Evolutionary conservation across 2,113 vertebrate species (phyloP).

Genomic region (Emydocephalus ijimae): DNA sequence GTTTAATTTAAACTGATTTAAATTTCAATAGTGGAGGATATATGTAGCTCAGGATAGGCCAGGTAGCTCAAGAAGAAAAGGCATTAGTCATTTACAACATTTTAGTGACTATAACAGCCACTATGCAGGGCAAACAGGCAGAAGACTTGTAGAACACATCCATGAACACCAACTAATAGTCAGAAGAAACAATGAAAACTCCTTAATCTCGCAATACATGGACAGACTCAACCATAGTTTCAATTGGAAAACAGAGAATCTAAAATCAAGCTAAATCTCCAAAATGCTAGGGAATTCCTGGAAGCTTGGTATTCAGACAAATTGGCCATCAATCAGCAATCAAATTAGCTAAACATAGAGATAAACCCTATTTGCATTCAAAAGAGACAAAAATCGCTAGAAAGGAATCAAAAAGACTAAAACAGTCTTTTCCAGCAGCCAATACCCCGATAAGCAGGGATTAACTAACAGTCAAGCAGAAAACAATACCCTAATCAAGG

Average conservation of each 20-base stretch:
- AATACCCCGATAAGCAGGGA: neutral
- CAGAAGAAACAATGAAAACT: neutral
- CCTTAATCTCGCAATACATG: neutral
- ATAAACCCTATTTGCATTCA: neutral
- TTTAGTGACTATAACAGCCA: too few relatives aligned
- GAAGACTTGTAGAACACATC: too few relatives aligned
- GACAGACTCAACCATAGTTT: neutral
- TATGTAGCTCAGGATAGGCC: neutral
- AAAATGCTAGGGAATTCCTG: neutral
- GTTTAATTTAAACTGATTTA: neutral
- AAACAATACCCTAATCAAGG: neutral
- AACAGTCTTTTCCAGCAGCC: neutral
- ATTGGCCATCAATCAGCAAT: neutral
- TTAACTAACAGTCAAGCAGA: neutral
- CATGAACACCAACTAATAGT: neutral
- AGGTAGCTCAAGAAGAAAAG: neutral
- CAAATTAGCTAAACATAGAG: neutral
- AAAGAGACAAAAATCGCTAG: neutral
- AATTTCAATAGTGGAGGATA: neutral
- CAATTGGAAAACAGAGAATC: neutral
- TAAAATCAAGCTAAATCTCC: neutral
- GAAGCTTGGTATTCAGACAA: neutral
- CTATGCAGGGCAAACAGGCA: too few relatives aligned
- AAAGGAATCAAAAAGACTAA: neutral
- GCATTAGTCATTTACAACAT: neutral